These are phyloP conservation scores for Babyrousa celebensis DNA, from an alignment of 2,797 vertebrate species.

Conservation along the genomic window DNA sequence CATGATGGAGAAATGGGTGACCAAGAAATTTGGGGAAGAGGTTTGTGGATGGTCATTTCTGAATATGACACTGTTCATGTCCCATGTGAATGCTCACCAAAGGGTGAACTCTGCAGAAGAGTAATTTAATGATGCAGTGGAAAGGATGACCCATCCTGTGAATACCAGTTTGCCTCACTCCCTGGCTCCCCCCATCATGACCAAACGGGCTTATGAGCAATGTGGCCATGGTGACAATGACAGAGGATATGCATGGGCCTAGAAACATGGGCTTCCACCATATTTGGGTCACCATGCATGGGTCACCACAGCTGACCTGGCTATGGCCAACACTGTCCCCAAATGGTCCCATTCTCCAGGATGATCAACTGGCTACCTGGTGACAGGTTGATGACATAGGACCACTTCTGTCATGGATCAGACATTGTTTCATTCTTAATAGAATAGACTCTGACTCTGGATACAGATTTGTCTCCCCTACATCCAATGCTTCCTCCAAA, in stretches of 20 bases:
- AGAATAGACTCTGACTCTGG: neutral
- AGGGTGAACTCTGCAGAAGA: neutral
- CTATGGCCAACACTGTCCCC: neutral
- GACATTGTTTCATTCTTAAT: neutral
- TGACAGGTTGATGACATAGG: neutral
- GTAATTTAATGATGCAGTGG: neutral
- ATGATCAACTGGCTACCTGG: neutral
- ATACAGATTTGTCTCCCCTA: neutral
- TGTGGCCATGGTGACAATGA: neutral
- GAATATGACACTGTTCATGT: neutral
- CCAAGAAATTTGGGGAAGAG: neutral
- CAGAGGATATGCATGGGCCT: neutral
- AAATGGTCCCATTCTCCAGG: neutral
- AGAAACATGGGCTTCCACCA: neutral
- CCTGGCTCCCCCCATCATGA: no score
- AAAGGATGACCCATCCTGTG: neutral
- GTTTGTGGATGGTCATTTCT: neutral
- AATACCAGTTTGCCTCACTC: neutral
- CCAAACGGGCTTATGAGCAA: neutral
- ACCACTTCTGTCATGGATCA: neutral
- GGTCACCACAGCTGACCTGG: neutral
- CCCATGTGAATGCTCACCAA: neutral
- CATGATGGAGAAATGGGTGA: neutral
- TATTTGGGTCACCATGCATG: no score
- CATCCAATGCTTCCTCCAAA: neutral